Evolutionary conservation across 2,888 invertebrate genomes (phyloP).

Genomic region (Gisinianus flammeolus): DNA sequence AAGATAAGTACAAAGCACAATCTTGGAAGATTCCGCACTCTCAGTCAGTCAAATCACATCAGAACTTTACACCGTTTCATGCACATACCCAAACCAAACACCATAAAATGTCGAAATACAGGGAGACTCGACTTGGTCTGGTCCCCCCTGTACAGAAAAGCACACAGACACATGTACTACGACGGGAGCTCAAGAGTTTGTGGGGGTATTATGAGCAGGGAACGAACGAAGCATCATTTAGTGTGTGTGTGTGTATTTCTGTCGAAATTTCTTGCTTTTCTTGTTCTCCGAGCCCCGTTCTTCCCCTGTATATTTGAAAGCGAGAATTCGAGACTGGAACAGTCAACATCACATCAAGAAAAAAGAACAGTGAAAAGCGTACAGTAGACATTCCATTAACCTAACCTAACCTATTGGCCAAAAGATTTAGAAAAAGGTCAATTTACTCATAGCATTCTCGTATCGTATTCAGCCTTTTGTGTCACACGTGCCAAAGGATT

Average conservation of each 20-base stretch:
- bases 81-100: neutral
- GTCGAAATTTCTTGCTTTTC: conserved; percentile 2
- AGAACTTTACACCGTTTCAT: conserved; percentile 2
- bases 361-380: conserved; percentile 2
- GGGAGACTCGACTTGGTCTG: too few species aligned
- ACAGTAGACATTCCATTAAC: conserved; percentile 37
- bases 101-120: too few species aligned
- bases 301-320: neutral
- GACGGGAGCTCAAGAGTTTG: neutral
- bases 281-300: neutral
- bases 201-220: neutral
- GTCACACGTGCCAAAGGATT: conserved; percentile 35
- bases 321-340: neutral
- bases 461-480: conserved; percentile 7
- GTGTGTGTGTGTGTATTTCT: neutral
- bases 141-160: too few species aligned
- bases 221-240: neutral
- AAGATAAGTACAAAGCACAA: conserved; percentile 11
- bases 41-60: neutral
- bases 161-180: neutral
- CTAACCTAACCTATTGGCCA: conserved; percentile 36
- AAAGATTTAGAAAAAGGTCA: conserved; percentile 35
- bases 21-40: conserved; percentile 11
- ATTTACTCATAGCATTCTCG: conserved; percentile 35
- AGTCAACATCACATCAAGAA: conserved; percentile 22